These are phyloP conservation scores for Saturnia japonica DNA, from an alignment of 2,888 invertebrate genomes.

Conservation along the genomic window DNA sequence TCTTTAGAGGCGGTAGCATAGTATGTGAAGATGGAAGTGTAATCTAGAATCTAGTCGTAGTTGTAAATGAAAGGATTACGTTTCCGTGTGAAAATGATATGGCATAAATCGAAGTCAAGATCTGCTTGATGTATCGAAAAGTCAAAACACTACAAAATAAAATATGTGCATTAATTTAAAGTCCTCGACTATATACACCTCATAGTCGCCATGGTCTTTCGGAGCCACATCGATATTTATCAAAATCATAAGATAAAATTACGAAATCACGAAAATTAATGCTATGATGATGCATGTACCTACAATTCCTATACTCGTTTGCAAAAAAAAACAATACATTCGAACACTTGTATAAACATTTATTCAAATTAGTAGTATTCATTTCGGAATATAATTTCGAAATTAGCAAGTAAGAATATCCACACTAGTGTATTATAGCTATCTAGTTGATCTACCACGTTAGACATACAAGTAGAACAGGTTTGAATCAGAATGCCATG, in stretches of 20 bases:
- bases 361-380: neutral
- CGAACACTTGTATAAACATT: constrained; percentile 5
- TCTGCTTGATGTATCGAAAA: no score
- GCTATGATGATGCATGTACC: no score
- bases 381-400: neutral
- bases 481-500: neutral
- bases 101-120: no score
- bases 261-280: neutral
- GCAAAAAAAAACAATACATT: neutral
- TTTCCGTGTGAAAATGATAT: no score
- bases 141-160: no score
- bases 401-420: constrained; percentile 1
- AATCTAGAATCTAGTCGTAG: no score
- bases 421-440: neutral
- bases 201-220: neutral
- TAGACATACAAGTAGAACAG: neutral
- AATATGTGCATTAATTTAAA: no score
- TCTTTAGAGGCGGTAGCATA: no score
- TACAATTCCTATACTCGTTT: neutral
- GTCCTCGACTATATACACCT: no score
- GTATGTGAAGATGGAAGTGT: no score
- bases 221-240: neutral
- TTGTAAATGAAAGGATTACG: no score
- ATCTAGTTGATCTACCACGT: neutral
- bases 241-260: neutral